These are phyloP conservation scores for Thermophis baileyi DNA, from an alignment of 2,113 vertebrate genomes.

Conservation along the genomic window DNA sequence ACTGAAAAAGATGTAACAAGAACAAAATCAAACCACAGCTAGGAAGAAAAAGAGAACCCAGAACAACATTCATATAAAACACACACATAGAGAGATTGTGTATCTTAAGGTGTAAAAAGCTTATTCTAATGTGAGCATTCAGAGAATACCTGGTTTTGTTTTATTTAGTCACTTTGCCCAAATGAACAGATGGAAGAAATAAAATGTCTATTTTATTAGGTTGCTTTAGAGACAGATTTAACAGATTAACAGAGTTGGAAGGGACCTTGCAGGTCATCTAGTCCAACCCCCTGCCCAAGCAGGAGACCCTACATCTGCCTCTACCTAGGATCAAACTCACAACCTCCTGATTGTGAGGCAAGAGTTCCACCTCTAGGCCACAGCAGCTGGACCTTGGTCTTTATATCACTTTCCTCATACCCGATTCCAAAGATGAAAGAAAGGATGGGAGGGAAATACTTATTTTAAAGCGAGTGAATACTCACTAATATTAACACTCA, in stretches of 20 bases:
- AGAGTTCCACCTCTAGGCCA: no score
- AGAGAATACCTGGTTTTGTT: neutral
- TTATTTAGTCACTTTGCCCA: neutral
- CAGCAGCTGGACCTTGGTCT: neutral
- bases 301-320: no score
- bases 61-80: neutral
- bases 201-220: neutral
- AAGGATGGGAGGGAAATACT: neutral
- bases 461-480: neutral
- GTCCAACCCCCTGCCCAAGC: no score
- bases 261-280: no score
- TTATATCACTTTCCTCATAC: neutral
- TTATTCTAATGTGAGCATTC: neutral
- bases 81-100: neutral
- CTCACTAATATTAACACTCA: neutral
- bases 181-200: neutral
- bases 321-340: no score
- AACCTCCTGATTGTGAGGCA: no score
- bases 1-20: neutral
- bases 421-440: neutral
- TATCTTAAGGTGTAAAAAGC: neutral
- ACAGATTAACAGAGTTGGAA: no score
- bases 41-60: neutral
- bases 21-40: neutral
- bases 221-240: no score